Evolutionary conservation across 2,888 invertebrate genomes (phyloP), one percentile per base, ranked within the genome.

Genomic region (Patella caerulea): DNA sequence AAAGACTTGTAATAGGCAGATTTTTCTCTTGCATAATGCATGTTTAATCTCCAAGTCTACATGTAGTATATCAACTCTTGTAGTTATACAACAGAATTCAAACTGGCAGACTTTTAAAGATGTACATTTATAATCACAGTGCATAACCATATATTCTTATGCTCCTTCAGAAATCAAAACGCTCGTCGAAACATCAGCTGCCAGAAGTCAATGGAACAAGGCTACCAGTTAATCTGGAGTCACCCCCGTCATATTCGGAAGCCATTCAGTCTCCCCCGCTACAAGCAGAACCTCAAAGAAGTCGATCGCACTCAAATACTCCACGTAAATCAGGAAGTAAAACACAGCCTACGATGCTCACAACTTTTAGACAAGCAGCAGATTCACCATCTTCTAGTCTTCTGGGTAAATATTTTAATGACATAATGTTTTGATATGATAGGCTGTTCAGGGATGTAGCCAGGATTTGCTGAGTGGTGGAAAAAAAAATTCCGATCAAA

Each of bases 211-310:
- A 75, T 24, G 71, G 54, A 11, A 54, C 71, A 52, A 53, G 55
- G 55, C 76, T 24, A 29, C 72, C 72, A 55, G 69, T 75, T n/a
- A 72, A 77, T 9, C 86, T 86, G 73, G 88, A 88, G 76, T 88
- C 88, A 9, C 89, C 89, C 9, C 89, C 89, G 7, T 87, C 88
- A 2, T 89, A 88, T 81, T 85, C 88, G 4, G 89, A 89, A 78
- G 88, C 88, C n/a, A 86, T 89, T 71, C 83, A 85, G 73, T 83
- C 86, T 11, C 79, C 81, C 9, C 78, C 78, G 59, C 70, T 81
- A 72, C 65, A 19, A 24, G 24, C 65, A 65, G 65, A 65, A 24
- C 24, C 65, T 11, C 19, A 24, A 65, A 2, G 65, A 12, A 24
- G 19, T 65, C 24, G 65, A 24, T 65, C 65, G 12, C 59, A 59